Conservation (phyloP, 2,888 invertebrate genomes). For the Eupithecia centaureata region DNA sequence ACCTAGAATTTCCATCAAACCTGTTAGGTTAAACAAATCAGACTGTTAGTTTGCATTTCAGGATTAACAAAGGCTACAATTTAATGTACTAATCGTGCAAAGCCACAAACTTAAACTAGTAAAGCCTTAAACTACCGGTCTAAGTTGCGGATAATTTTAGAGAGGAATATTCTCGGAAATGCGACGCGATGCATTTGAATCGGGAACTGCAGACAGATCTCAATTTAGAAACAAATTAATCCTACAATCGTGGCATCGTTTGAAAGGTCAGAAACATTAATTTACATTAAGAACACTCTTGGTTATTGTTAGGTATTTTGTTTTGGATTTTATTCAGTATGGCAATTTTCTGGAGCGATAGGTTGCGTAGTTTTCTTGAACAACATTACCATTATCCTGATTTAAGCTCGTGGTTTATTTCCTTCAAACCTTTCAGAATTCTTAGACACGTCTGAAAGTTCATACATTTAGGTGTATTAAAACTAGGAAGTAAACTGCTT, state of each 20-base stretch:
- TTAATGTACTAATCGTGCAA: not conserved
- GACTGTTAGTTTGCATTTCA: too few species aligned
- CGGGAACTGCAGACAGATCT: slow-evolving; percentile 21
- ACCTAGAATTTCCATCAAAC: too few species aligned
- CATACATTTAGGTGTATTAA: too few species aligned
- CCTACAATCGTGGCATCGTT: slow-evolving; percentile 23
- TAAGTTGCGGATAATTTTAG: slow-evolving; percentile 29
- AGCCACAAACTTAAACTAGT: not conserved
- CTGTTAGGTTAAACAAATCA: too few species aligned
- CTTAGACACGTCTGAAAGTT: too few species aligned
- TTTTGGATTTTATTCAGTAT: too few species aligned
- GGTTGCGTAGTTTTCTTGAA: not conserved
- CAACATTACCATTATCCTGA: not conserved
- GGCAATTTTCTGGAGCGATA: not conserved
- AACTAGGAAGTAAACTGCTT: too few species aligned
- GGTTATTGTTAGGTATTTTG: not conserved
- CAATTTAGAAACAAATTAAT: slow-evolving; percentile 27
- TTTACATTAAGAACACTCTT: slow-evolving; percentile 3
- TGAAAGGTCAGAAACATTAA: slow-evolving; percentile 21
- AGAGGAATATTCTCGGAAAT: slow-evolving; percentile 26
- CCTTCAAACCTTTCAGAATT: too few species aligned
- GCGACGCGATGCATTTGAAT: slow-evolving; percentile 25
- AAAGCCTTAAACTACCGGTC: not conserved
- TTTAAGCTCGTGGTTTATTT: too few species aligned
- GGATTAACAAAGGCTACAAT: too few species aligned